Percentiles rank a stretch among this genome's conserved stretches.
Evolutionary conservation across 2,113 vertebrate species (phyloP).

Genomic region (Sander lucioperca): DNA sequence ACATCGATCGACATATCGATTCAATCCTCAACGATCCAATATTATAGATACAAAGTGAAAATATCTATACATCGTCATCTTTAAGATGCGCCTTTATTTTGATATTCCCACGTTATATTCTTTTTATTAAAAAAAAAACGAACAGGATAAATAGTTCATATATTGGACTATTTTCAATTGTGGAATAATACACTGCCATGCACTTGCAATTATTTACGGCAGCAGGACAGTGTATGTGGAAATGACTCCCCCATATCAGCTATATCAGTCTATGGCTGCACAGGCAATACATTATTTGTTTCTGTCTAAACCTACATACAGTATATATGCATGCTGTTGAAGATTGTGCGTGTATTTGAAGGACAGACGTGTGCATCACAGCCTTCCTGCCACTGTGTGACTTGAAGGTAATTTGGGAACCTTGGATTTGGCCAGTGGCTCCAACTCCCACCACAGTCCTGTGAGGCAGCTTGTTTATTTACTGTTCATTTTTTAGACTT

Average conservation of each 20-base stretch:
- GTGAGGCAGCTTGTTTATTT: conserved; percentile 68
- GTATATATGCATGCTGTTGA: not conserved
- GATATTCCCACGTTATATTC: too few species aligned
- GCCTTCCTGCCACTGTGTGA: not conserved
- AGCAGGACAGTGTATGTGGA: not conserved
- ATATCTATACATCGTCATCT: too few species aligned
- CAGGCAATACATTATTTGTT: not conserved
- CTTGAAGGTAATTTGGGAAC: conserved; percentile 39
- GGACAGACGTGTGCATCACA: not conserved
- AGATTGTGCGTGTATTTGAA: not conserved
- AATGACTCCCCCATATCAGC: not conserved
- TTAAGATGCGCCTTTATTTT: too few species aligned
- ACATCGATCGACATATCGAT: too few species aligned
- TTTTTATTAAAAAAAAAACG: too few species aligned
- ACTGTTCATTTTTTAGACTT: conserved; percentile 69
- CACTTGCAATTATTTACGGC: not conserved
- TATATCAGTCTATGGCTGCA: not conserved
- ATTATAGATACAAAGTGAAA: too few species aligned
- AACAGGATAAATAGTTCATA: too few species aligned
- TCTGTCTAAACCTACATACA: not conserved
- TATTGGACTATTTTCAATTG: too few species aligned
- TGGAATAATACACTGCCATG: not conserved
- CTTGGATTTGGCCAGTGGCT: conserved; percentile 20
- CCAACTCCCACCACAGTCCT: conserved; percentile 20
- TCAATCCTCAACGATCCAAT: too few species aligned